Base-by-base conservation (phyloP, 2,888 invertebrate genomes). In the Odontocolon sp. region DNA sequence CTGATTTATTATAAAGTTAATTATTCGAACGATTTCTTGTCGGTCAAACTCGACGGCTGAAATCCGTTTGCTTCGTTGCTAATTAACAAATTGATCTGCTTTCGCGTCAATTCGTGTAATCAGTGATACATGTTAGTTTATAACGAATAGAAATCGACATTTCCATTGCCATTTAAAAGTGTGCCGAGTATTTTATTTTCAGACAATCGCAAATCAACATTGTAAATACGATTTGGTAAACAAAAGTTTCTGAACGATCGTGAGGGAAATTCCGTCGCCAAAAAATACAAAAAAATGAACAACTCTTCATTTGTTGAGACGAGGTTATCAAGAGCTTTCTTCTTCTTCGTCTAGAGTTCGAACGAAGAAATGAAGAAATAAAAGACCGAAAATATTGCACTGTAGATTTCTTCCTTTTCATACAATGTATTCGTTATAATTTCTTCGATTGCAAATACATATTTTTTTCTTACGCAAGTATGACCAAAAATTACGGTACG, bases 1-100 rank as follows among this genome's bases (percentile, higher is more conserved):
- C 14, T 26, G 57, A 57, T 26, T 57, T 26, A 40, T 26, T n/a
- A 11, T 57, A 9, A 6, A 57, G 26, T 40, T 11, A 57, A 40
- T 57, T 11, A 18, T 36, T n/a, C 36, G 36, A 56, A 18, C 6
- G 8, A 42, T 42, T 21, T 21, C 16, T 4, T 42, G 14, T 18
- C 42, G 42, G 16, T 21, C 8, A n/a, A n/a, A n/a, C n/a, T n/a
- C n/a, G n/a, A n/a, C n/a, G 18, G 2, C 2, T 8, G 42, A 42
- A 18, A 42, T 14, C 8, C 3, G 11, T 42, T 42, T 21, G 8
- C 42, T 8, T 9, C 16, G 6, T 42, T 9, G 21, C 16, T 42
- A 42, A 42, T 42, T 18, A 42, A 21, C 42, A 42, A 42, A 42
- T 42, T 42, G 18, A 42, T 16, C 42, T 14, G 42, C 9, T 9